phyloP scores from a whole-genome alignment of 2,797 vertebrate species.

The Cetoscarus ocellatus region DNA sequence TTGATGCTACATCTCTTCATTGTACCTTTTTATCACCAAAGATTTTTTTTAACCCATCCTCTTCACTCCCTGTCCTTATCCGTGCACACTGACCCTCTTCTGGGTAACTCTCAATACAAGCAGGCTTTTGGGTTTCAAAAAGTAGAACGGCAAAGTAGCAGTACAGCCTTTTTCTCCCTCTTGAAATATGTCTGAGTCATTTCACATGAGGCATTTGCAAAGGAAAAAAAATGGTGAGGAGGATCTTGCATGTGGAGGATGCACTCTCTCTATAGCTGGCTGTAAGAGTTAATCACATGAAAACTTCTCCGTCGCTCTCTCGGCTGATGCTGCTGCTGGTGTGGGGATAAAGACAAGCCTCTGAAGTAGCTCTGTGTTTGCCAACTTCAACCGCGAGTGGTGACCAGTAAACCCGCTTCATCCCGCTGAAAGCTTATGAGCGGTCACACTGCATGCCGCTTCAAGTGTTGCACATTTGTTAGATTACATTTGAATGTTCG shows the following conservation, averaged over 20 bases:
- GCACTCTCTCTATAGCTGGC: slow-evolving; percentile 43
- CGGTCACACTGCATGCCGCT: slow-evolving; percentile 42
- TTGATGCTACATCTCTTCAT: slow-evolving; percentile 57
- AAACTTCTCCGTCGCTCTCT: slow-evolving; percentile 58
- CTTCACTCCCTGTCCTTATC: slow-evolving; percentile 8
- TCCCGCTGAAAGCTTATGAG: slow-evolving; percentile 54
- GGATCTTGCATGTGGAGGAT: slow-evolving; percentile 53
- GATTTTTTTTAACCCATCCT: slow-evolving; percentile 6
- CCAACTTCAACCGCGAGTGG: slow-evolving; percentile 65
- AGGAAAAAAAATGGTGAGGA: slow-evolving; percentile 28
- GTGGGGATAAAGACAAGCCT: slow-evolving; percentile 68
- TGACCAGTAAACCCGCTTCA: slow-evolving; percentile 66
- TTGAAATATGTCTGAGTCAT: slow-evolving; percentile 71
- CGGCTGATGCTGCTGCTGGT: slow-evolving; percentile 22
- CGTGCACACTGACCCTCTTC: slow-evolving; percentile 23
- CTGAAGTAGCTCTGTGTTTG: slow-evolving; percentile 70
- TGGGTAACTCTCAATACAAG: slow-evolving; percentile 50
- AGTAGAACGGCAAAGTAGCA: slow-evolving; percentile 59
- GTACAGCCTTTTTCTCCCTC: slow-evolving; percentile 47
- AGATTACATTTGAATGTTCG: slow-evolving; percentile 44
- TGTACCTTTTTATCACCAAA: slow-evolving; percentile 55
- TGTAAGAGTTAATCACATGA: slow-evolving; percentile 65
- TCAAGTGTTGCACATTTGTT: slow-evolving; percentile 60
- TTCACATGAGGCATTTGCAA: slow-evolving; percentile 70
- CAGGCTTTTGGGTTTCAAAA: slow-evolving; percentile 46